Conservation (phyloP, 2,888 invertebrate species). For the Netelia fuscicornis region DNA sequence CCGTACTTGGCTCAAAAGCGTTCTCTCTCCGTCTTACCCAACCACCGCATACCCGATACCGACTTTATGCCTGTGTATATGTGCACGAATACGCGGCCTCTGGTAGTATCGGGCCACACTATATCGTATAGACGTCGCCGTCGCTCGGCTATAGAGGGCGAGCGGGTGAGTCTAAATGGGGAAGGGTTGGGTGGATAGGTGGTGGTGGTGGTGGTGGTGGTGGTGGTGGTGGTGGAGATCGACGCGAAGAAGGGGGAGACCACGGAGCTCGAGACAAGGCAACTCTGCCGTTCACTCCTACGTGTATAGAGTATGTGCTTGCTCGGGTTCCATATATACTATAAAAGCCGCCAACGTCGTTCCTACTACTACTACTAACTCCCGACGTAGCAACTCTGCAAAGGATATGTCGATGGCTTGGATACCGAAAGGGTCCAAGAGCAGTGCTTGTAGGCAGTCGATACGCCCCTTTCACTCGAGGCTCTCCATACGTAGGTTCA, state of each 20-base stretch:
- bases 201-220: no score
- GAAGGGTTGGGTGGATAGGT: constrained; percentile 74
- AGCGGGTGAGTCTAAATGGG: constrained; percentile 81
- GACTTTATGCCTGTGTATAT: background rate
- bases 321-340: constrained; percentile 18
- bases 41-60: constrained; percentile 17
- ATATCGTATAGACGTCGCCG: constrained; percentile 35
- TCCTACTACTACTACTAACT: background rate
- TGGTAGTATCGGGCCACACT: constrained; percentile 4
- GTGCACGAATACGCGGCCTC: no score
- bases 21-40: constrained; percentile 42
- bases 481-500: background rate
- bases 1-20: constrained; percentile 31
- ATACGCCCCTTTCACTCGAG: no score
- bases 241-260: background rate
- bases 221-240: no score
- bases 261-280: constrained; percentile 73
- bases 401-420: constrained; percentile 4
- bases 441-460: background rate
- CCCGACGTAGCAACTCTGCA: constrained; percentile 29
- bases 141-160: constrained; percentile 69
- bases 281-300: constrained; percentile 71
- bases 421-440: background rate
- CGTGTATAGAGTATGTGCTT: constrained; percentile 12
- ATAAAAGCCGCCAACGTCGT: constrained; percentile 31